Conservation (phyloP, 2,888 invertebrate species). For the Lydus trimaculatus region DNA sequence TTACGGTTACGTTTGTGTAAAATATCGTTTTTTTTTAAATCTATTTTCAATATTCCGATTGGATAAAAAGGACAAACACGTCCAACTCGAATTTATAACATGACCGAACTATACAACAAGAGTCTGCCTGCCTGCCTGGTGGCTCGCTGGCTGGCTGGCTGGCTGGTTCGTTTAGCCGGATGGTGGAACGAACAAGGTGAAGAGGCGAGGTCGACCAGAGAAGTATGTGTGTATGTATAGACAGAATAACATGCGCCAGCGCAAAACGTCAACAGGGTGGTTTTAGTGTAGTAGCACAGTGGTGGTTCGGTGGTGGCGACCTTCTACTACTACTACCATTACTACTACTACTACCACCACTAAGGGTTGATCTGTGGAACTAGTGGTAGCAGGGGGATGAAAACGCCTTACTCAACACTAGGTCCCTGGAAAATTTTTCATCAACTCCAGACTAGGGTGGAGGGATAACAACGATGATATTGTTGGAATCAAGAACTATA, state of each 20-base stretch:
- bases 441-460: background rate
- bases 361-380: background rate
- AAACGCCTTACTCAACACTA: background rate
- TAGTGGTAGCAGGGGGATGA: background rate
- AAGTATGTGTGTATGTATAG: background rate
- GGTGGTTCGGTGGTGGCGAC: background rate
- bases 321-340: background rate
- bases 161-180: slow-evolving; percentile 21
- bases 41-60: background rate
- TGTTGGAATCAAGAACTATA: background rate
- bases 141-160: slow-evolving; percentile 14
- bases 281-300: background rate
- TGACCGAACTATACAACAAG: slow-evolving; percentile 20
- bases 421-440: background rate
- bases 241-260: slow-evolving; percentile 4
- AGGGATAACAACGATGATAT: background rate
- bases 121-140: slow-evolving; percentile 5
- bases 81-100: slow-evolving; percentile 5
- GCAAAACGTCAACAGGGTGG: slow-evolving; percentile 9
- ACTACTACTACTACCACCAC: background rate
- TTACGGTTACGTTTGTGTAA: no score
- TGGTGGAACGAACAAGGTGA: slow-evolving; percentile 43
- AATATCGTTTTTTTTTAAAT: no score
- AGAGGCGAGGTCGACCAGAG: slow-evolving; percentile 49
- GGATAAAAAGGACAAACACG: background rate